These are phyloP conservation scores for Capricornis sumatraensis DNA, from an alignment of 2,113 vertebrate genomes.

Conservation along the genomic window DNA sequence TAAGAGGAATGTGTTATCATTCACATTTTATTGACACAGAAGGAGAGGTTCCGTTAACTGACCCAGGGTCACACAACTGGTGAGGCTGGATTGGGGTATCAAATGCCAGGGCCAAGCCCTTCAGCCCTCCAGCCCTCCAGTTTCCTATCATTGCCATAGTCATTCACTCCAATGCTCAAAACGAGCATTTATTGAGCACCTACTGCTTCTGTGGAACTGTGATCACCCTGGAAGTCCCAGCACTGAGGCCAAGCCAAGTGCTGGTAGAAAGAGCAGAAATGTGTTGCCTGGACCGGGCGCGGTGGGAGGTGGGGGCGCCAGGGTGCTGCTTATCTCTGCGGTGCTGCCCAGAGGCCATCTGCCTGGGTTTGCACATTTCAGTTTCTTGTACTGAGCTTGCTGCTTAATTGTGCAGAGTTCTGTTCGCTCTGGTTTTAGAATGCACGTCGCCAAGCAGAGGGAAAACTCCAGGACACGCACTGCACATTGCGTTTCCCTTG, in stretches of 20 bases:
- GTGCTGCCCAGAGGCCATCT: not conserved
- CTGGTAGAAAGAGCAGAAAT: not conserved
- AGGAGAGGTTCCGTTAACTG: not conserved
- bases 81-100: not conserved
- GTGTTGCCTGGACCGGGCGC: no score
- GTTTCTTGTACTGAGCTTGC: accelerated
- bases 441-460: not conserved
- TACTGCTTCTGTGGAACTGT: no score
- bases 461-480: not conserved
- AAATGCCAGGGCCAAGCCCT: not conserved
- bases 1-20: not conserved
- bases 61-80: not conserved
- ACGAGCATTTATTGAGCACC: not conserved
- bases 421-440: not conserved
- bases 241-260: not conserved
- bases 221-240: not conserved
- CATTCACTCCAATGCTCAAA: accelerated
- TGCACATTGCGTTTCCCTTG: no score
- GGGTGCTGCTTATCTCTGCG: not conserved
- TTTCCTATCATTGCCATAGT: accelerated
- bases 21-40: not conserved
- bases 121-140: not conserved
- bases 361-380: not conserved
- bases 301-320: not conserved
- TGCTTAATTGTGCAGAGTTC: not conserved